Percentiles rank a stretch among this genome's conserved stretches.
These are phyloP conservation scores for Drosophila nigromelanica DNA, from an alignment of 1,140 invertebrate genomes.

Conservation along the genomic window DNA sequence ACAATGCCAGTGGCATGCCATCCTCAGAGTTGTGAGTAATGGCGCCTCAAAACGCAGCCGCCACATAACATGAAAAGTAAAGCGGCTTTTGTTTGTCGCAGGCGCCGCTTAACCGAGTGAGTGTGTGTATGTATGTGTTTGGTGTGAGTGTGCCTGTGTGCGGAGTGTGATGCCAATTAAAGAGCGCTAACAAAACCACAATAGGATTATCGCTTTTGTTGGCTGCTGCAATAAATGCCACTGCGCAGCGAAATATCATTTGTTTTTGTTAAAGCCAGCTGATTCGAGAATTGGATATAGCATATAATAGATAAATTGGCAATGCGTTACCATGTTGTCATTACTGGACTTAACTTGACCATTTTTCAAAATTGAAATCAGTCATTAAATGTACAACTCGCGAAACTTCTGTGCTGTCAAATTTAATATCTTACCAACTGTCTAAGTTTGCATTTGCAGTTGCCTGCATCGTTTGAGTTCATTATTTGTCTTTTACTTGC, in stretches of 20 bases:
- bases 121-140: constrained; percentile 8
- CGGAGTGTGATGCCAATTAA: constrained; percentile 64
- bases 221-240: constrained; percentile 57
- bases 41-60: constrained; percentile 77
- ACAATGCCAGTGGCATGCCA: constrained; percentile 13
- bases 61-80: constrained; percentile 75
- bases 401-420: not conserved
- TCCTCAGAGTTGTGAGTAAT: constrained; percentile 69
- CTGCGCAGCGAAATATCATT: constrained; percentile 54
- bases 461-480: constrained; percentile 11
- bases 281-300: not conserved
- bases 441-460: not conserved
- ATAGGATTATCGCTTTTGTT: constrained; percentile 71
- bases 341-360: too few relatives aligned
- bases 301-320: not conserved
- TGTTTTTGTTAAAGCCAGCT: not conserved
- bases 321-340: not conserved
- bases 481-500: constrained; percentile 26
- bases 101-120: not conserved
- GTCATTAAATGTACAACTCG: not conserved
- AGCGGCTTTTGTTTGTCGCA: constrained; percentile 72
- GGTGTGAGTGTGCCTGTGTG: constrained; percentile 24
- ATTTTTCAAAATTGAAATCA: too few relatives aligned
- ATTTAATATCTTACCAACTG: constrained; percentile 3
- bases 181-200: constrained; percentile 62